A percentile compares a stretch with the other conserved stretches of the same genome.
Conservation (phyloP, 2,888 invertebrate species). For the Noctua pronuba region DNA sequence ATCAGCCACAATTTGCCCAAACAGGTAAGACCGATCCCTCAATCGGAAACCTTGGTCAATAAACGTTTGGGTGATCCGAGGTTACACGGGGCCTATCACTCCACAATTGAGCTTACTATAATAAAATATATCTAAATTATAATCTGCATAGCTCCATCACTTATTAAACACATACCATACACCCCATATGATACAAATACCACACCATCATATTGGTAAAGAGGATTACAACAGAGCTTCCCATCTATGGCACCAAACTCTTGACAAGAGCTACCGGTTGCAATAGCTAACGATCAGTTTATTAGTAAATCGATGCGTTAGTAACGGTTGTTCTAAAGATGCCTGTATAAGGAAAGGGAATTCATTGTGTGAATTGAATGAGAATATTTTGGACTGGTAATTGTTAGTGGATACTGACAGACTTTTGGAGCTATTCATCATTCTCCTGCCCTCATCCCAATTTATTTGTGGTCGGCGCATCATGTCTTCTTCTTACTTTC, state of each 20-base stretch:
- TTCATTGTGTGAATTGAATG: constrained; percentile 34
- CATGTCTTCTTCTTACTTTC: too few relatives aligned
- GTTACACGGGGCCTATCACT: background rate
- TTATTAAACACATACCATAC: constrained; percentile 6
- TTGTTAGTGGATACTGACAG: background rate
- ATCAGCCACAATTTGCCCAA: background rate
- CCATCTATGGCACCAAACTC: constrained; percentile 64
- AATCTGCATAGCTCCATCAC: background rate
- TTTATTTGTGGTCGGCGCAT: too few relatives aligned
- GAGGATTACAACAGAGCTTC: constrained; percentile 74
- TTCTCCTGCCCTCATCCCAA: too few relatives aligned
- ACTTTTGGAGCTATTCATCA: background rate
- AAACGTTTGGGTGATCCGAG: background rate
- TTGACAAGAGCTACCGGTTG: constrained; percentile 51
- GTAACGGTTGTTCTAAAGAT: constrained; percentile 55
- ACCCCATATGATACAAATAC: constrained; percentile 16
- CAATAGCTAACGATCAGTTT: constrained; percentile 69
- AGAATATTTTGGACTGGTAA: constrained; percentile 3
- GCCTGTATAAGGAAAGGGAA: constrained; percentile 39
- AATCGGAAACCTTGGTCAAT: background rate
- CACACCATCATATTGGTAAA: constrained; percentile 69
- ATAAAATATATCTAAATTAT: too few relatives aligned
- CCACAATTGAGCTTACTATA: background rate
- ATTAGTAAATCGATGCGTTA: constrained; percentile 62
- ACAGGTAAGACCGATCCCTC: background rate